These are phyloP conservation scores for Elephas maximus DNA, from an alignment of 2,113 vertebrate genomes.

Conservation along the genomic window DNA sequence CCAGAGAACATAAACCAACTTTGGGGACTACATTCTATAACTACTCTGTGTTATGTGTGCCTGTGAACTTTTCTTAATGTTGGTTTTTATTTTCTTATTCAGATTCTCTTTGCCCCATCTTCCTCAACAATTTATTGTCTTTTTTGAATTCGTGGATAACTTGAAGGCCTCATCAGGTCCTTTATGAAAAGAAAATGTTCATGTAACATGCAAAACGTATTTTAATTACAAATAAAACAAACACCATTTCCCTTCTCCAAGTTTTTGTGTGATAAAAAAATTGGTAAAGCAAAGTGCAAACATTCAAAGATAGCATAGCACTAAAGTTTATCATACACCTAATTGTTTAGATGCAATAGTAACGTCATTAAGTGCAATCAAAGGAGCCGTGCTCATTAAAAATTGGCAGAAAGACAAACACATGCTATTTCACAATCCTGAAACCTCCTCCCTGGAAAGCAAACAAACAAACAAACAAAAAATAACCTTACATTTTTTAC, in stretches of 20 bases:
- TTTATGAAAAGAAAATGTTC: background rate
- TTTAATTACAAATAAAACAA: conserved; percentile 28
- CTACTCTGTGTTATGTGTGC: background rate
- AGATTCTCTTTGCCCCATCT: background rate
- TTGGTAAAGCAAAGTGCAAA: background rate
- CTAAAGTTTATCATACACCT: background rate
- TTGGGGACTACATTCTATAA: background rate
- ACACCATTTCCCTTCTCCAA: background rate
- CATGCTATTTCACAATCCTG: background rate
- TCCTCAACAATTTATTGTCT: background rate
- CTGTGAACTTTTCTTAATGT: background rate
- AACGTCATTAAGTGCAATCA: background rate
- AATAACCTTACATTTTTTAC: background rate
- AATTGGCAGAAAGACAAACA: background rate
- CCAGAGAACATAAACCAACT: background rate
- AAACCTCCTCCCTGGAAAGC: background rate
- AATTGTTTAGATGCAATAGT: background rate
- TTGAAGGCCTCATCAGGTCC: background rate
- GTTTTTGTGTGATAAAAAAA: background rate
- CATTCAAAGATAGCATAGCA: background rate
- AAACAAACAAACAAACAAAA: background rate
- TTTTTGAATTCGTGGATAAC: background rate
- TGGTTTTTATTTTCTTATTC: background rate
- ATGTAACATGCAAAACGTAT: background rate
- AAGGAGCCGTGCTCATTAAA: conserved; percentile 21